These are phyloP conservation scores for Elmis aenea DNA, from an alignment of 2,888 invertebrate species.

Conservation along the genomic window DNA sequence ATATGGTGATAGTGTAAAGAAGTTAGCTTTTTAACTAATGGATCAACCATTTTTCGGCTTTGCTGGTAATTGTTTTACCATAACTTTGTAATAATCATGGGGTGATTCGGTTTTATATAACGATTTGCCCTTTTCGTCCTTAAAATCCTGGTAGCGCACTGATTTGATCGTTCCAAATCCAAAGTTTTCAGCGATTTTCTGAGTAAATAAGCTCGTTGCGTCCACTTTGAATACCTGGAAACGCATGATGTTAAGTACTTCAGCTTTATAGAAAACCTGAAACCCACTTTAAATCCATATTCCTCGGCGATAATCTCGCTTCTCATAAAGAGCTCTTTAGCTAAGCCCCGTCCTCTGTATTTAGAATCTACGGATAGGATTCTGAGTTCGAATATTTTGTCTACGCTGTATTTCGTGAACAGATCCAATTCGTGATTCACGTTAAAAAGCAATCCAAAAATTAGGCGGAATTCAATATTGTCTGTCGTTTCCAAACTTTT, in stretches of 20 bases:
- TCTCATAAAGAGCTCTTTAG: slow-evolving; percentile 63
- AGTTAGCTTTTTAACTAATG: no score
- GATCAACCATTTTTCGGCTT: slow-evolving; percentile 18
- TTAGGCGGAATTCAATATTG: slow-evolving; percentile 71
- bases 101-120: slow-evolving; percentile 63
- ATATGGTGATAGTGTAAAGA: no score
- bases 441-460: slow-evolving; percentile 70
- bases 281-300: slow-evolving; percentile 64
- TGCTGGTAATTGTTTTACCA: slow-evolving; percentile 27
- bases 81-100: slow-evolving; percentile 55
- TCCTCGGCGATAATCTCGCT: slow-evolving; percentile 63
- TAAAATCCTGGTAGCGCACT: slow-evolving; percentile 66
- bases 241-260: slow-evolving; percentile 6
- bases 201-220: slow-evolving; percentile 75
- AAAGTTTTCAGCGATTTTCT: slow-evolving; percentile 64
- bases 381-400: slow-evolving; percentile 71
- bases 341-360: slow-evolving; percentile 70
- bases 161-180: slow-evolving; percentile 62
- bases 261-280: not conserved
- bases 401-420: slow-evolving; percentile 61
- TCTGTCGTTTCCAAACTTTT: slow-evolving; percentile 61
- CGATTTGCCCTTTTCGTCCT: slow-evolving; percentile 55
- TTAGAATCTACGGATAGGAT: slow-evolving; percentile 71
- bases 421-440: slow-evolving; percentile 65
- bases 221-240: slow-evolving; percentile 73